These are phyloP conservation scores for Cylloceria caligata DNA, from an alignment of 2,888 invertebrate genomes.

Conservation along the genomic window DNA sequence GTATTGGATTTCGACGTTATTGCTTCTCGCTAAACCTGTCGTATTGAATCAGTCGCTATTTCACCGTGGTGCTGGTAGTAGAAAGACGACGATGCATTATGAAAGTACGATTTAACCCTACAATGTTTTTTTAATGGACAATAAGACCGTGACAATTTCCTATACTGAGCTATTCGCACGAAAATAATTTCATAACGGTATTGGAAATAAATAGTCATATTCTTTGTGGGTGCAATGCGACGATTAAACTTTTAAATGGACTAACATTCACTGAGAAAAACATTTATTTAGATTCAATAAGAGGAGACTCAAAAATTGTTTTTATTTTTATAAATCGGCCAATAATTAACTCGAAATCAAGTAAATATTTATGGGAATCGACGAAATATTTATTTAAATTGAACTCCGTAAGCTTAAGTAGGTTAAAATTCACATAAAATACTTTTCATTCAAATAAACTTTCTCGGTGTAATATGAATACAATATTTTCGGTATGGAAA, in stretches of 20 bases:
- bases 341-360: background rate
- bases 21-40: background rate
- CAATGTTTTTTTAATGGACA: background rate
- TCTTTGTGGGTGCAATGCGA: background rate
- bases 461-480: background rate
- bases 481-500: background rate
- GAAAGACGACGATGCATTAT: constrained; percentile 11
- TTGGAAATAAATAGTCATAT: background rate
- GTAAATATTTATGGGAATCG: background rate
- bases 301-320: background rate
- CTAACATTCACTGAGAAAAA: background rate
- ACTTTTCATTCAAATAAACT: background rate
- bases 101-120: background rate
- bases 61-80: background rate
- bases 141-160: background rate
- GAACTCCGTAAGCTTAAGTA: background rate
- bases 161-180: background rate
- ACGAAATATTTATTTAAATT: background rate
- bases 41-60: background rate
- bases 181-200: too few species aligned
- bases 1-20: constrained; percentile 12
- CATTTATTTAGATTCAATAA: background rate
- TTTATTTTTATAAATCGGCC: background rate
- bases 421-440: background rate
- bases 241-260: background rate